phyloP scores from a whole-genome alignment of 2,888 invertebrate genomes.

The Dinocampus coccinellae region DNA sequence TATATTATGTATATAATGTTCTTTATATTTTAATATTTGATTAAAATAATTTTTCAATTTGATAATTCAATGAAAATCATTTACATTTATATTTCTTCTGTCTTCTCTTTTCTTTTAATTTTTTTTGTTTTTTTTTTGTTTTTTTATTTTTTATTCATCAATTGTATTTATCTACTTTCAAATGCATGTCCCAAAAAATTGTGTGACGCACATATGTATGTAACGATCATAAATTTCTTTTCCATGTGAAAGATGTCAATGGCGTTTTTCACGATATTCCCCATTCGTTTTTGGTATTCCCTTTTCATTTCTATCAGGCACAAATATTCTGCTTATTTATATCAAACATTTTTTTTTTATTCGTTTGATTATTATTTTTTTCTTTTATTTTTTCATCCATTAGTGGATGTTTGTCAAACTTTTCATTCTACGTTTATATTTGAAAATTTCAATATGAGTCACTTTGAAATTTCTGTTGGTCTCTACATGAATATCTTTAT shows the following conservation, averaged over 20 bases:
- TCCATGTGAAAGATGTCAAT: slow-evolving; percentile 50
- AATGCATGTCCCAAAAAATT: neutral
- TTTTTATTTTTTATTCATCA: too few relatives aligned
- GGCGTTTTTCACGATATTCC: too few relatives aligned
- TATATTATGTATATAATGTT: too few relatives aligned
- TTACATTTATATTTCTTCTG: too few relatives aligned
- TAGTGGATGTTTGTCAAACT: slow-evolving; percentile 24
- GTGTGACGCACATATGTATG: slow-evolving; percentile 6
- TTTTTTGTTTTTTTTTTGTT: slow-evolving; percentile 11
- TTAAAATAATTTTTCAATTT: neutral
- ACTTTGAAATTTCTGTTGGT: slow-evolving; percentile 14
- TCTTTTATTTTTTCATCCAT: slow-evolving; percentile 7
- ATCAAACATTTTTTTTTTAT: slow-evolving; percentile 9
- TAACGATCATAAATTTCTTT: slow-evolving; percentile 45
- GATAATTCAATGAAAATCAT: neutral
- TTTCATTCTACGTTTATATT: slow-evolving; percentile 14
- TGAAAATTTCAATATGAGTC: slow-evolving; percentile 1
- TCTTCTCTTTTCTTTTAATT: too few relatives aligned
- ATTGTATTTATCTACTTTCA: too few relatives aligned
- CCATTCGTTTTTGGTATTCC: too few relatives aligned
- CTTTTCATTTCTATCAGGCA: slow-evolving; percentile 32
- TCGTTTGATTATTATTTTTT: too few relatives aligned
- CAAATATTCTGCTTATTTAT: slow-evolving; percentile 20
- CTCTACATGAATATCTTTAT: neutral
- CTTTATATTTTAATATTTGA: too few relatives aligned